Evolutionary conservation across 2,113 vertebrate genomes (phyloP), one percentile per base, ranked within the genome.

Genomic region (Chionis minor): DNA sequence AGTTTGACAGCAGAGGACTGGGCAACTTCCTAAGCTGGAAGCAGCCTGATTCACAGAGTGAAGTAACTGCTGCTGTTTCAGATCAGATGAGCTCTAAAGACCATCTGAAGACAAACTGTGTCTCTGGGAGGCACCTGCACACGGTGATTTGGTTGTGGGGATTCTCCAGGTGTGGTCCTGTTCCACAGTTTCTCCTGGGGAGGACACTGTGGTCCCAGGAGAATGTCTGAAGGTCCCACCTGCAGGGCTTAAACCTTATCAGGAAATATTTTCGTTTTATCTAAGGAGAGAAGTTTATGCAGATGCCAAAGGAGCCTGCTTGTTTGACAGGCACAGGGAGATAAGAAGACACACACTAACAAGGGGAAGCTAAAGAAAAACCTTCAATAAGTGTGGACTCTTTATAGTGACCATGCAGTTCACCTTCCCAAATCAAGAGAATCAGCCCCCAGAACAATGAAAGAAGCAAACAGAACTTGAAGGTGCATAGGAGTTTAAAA

Each of bases 131-230:
- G 22, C 42, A 75, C 12, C 45, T 73, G 49, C 33, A 38, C 19
- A 12, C 0, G 0, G 16, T 69, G 35, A 40, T 9, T 52, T 47
- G 6, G 12, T 47, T 63, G 14, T 35, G 8, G 35, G 35, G 9
- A 71, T 75, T n/a, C 47, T 84, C 21, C 24, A 51, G 19, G 2
- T 2, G 2, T 15, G 8, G 8, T 52, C 8, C 4, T 21, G 4
- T 42, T 58, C 51, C 22, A 40, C 38, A n/a, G 13, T 14, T 12
- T 85, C 15, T 87, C 20, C 24, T 42, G 30, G 11, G 20, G 5
- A 69, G 26, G 19, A 73, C 6, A 12, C 2, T 70, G 21, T 49
- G 18, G 23, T 77, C 12, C 27, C 17, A 56, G 35, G 28, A 67
- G 9, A 63, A 44, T 12, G 6, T 26, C 16, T 28, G 32, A 51